Evolutionary conservation across 2,797 vertebrate species (phyloP).

Genomic region (Urophycis tenuis): DNA sequence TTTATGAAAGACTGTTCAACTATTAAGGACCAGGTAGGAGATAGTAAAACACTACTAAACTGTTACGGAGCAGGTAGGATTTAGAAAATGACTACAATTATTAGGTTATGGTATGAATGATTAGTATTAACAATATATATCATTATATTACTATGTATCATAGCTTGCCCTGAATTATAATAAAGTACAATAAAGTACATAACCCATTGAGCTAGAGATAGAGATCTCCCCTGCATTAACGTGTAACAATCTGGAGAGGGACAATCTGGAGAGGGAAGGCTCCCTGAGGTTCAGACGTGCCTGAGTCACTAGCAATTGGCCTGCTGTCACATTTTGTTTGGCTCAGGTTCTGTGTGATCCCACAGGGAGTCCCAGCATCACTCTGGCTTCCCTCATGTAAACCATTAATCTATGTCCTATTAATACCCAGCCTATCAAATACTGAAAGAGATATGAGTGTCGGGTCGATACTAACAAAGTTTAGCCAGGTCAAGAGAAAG

Average conservation of each 20-base stretch:
- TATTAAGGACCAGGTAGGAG: background rate
- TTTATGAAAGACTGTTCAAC: background rate
- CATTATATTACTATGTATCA: background rate
- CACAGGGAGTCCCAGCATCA: conserved; percentile 35
- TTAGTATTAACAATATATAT: too few relatives aligned
- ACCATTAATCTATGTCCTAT: conserved; percentile 38
- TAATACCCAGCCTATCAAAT: conserved; percentile 19
- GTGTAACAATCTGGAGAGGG: conserved; percentile 3
- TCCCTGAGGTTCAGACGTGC: conserved; percentile 22
- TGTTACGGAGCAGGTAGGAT: background rate
- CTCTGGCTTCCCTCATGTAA: conserved; percentile 29
- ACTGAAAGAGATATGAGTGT: background rate
- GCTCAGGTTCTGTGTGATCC: conserved; percentile 31
- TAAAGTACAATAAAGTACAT: conserved; percentile 10
- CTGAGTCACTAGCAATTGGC: conserved; percentile 36
- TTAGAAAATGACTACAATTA: background rate
- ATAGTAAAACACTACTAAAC: background rate
- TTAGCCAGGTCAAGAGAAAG: background rate
- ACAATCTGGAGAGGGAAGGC: background rate
- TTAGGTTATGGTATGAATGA: too few relatives aligned
- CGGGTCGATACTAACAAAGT: conserved; percentile 2
- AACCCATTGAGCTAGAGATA: background rate
- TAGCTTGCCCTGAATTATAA: background rate
- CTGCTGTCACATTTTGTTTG: conserved; percentile 26
- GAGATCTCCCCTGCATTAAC: background rate